Evolutionary conservation across 92 coral and sea anemone species (phyloP), one percentile per base, ranked within the genome.

Genomic region (Anthopleura xanthogrammica): DNA sequence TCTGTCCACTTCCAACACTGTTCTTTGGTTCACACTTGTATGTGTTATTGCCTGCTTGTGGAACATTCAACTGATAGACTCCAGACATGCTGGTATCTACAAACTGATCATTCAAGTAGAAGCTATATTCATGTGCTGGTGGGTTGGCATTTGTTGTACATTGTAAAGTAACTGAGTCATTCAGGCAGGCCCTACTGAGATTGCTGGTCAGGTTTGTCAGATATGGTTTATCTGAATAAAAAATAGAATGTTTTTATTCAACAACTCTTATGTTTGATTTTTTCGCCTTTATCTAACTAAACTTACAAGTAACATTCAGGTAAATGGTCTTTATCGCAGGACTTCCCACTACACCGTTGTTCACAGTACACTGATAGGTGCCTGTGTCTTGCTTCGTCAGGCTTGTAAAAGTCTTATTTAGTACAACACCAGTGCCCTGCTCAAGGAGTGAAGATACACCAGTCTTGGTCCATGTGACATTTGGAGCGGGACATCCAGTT

Each of bases 11-110:
- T 22, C 93, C 93, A 12, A 90, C 90, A 24, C 70, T 73, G 82
- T 87, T 90, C 11, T 52, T n/a, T 60, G 93, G 93, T 56, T 76
- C 88, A 83, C 93, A 90, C 6, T 82, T 86, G 64, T 90, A 90
- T 57, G 17, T 78, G 58, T 76, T 60, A 5, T 36, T 23, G 17
- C 93, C 93, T 71, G 72, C 81, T 13, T 58, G 75, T 16, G 71
- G 29, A 56, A 82, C 57, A 54, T 23, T 79, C 62, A 80, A 39
- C n/a, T 41, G 60, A 16, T 72, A 78, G n/a, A 54, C 39, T 16
- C 93, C 90, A 54, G 84, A 78, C 79, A 72, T 76, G 75, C 75
- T 60, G 58, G 66, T 60, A 55, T 75, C 77, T 46, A 78, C 40
- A 29, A 60, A n/a, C 66, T 4, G 16, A 43, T 71, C 90, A 90